These are phyloP conservation scores for Microplitis mediator DNA, from an alignment of 1,140 invertebrate genomes.

Conservation along the genomic window DNA sequence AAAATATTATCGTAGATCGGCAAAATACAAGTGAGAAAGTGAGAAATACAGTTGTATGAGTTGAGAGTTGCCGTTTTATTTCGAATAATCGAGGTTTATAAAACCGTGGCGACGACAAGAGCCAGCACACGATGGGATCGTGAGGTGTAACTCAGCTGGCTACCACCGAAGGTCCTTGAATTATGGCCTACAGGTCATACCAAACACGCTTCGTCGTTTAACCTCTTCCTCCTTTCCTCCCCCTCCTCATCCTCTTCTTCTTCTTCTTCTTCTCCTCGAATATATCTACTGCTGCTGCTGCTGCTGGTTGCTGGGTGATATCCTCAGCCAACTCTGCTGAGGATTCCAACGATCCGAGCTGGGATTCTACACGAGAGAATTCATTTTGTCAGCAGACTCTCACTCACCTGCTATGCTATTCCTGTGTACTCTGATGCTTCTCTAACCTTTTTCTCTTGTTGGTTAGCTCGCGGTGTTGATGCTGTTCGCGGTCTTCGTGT, in stretches of 20 bases:
- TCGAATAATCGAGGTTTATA: not conserved
- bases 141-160: constrained; percentile 7
- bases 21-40: not conserved
- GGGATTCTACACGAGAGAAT: too few species aligned
- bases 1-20: not conserved
- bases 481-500: too few species aligned
- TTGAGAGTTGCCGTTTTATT: not conserved
- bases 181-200: constrained; percentile 41
- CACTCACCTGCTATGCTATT: too few species aligned
- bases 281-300: too few species aligned
- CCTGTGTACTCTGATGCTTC: too few species aligned
- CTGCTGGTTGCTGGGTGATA: too few species aligned
- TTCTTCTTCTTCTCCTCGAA: not conserved
- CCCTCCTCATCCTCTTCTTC: too few species aligned
- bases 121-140: not conserved
- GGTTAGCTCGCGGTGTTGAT: too few species aligned
- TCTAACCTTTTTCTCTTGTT: too few species aligned
- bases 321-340: too few species aligned
- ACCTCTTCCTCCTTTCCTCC: constrained; percentile 39
- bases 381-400: too few species aligned
- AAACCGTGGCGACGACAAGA: constrained; percentile 1
- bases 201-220: constrained; percentile 62
- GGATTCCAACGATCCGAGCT: too few species aligned
- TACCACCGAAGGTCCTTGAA: constrained; percentile 34
- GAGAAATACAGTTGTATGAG: constrained; percentile 9